Evolutionary conservation across 2,888 invertebrate species (phyloP).

Genomic region (Pristionchus fissidentatus): DNA sequence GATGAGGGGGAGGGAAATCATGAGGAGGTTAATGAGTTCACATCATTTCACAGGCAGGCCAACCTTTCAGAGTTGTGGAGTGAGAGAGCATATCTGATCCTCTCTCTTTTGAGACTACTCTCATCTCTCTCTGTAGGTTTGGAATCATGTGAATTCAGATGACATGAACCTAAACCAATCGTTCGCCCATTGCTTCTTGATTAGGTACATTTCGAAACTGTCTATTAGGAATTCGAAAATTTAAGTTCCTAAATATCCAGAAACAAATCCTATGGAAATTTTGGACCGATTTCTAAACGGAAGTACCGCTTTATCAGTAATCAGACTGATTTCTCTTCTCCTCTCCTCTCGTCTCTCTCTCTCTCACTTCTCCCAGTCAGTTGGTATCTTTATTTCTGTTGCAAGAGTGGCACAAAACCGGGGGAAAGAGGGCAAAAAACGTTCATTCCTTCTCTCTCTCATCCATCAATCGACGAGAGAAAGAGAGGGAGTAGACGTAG

Average conservation of each 20-base stretch:
- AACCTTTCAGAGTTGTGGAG: background rate
- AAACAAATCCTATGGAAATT: no score
- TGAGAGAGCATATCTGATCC: background rate
- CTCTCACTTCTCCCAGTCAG: no score
- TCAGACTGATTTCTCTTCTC: background rate
- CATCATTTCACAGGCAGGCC: background rate
- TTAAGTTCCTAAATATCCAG: no score
- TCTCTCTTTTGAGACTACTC: background rate
- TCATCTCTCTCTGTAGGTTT: no score
- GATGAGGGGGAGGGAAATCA: background rate
- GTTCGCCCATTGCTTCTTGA: no score
- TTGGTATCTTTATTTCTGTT: constrained; percentile 20
- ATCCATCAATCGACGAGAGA: constrained; percentile 7
- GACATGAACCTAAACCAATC: no score
- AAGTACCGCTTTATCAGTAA: background rate
- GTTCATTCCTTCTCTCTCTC: constrained; percentile 8
- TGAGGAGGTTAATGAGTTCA: background rate
- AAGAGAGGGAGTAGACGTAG: background rate
- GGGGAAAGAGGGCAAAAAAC: constrained; percentile 10
- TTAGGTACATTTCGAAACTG: no score
- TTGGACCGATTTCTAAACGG: no score
- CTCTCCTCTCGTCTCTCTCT: background rate
- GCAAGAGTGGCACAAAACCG: background rate
- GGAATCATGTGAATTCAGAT: no score
- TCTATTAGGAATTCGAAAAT: no score